Evolutionary conservation across 23 tunicate species (phyloP).

Genomic region (Aplidium turbinatum): DNA sequence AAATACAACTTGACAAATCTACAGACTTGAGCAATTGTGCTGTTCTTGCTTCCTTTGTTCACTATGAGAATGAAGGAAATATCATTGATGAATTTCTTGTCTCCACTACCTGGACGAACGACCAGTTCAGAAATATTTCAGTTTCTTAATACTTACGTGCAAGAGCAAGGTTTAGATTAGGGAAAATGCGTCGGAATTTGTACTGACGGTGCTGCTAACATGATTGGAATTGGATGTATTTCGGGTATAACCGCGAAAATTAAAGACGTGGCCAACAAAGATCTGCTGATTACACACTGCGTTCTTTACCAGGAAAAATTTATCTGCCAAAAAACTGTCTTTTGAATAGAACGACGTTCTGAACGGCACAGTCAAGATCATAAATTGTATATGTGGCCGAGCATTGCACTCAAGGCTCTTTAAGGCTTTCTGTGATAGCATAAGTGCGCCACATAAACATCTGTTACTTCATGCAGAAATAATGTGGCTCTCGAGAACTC

Average conservation of each 20-base stretch:
- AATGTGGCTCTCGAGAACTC: slow-evolving; percentile 52
- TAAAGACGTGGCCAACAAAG: slow-evolving; percentile 39
- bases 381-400: slow-evolving; percentile 35
- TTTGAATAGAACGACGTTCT: slow-evolving; percentile 28
- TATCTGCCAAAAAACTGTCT: slow-evolving; percentile 41
- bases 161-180: slow-evolving; percentile 45
- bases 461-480: slow-evolving; percentile 50
- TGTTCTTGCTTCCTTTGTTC: slow-evolving; percentile 19
- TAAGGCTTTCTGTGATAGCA: slow-evolving; percentile 55
- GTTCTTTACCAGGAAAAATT: too few relatives aligned
- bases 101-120: slow-evolving; percentile 20
- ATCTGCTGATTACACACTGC: too few relatives aligned
- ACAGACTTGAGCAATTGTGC: slow-evolving; percentile 47
- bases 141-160: slow-evolving; percentile 16
- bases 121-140: slow-evolving; percentile 35
- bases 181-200: slow-evolving; percentile 35
- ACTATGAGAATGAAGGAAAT: too few relatives aligned
- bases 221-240: slow-evolving; percentile 19
- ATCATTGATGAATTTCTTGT: slow-evolving; percentile 38
- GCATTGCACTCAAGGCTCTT: slow-evolving; percentile 48
- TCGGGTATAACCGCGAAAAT: slow-evolving; percentile 27
- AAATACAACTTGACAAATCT: too few relatives aligned
- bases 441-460: slow-evolving; percentile 43
- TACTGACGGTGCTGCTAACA: slow-evolving; percentile 20
- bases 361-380: slow-evolving; percentile 37